phyloP scores from a whole-genome alignment of 1,140 invertebrate species.

The Berghia stephanieae region DNA sequence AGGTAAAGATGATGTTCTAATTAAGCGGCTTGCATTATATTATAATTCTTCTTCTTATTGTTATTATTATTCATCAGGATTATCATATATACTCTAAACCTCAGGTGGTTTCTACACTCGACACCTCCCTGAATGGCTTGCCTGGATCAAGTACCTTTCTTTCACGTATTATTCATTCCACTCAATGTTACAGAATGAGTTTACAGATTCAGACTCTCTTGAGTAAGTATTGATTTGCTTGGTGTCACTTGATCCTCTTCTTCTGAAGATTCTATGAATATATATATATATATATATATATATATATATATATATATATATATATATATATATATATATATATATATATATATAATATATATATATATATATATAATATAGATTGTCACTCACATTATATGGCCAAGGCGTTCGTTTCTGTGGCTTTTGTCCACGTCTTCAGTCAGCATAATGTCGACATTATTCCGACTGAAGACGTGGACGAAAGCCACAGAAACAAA shows the following conservation, averaged over 20 bases:
- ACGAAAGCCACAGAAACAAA: too few species aligned
- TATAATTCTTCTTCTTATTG: too few species aligned
- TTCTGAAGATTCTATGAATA: background rate
- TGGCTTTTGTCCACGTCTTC: too few species aligned
- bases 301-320: background rate
- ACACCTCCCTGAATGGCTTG: conserved; percentile 80
- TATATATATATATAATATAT: background rate
- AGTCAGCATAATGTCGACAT: background rate
- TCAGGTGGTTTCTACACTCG: conserved; percentile 79
- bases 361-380: too few species aligned
- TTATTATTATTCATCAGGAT: too few species aligned
- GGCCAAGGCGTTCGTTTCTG: too few species aligned
- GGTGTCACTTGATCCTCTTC: background rate
- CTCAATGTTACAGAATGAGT: conserved; percentile 87
- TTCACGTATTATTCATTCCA: conserved; percentile 87
- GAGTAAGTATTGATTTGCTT: conserved; percentile 70
- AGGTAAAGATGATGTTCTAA: too few species aligned
- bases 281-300: background rate
- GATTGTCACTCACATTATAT: too few species aligned
- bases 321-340: background rate
- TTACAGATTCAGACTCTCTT: conserved; percentile 77
- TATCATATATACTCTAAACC: too few species aligned
- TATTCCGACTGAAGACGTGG: background rate
- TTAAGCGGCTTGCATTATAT: too few species aligned
- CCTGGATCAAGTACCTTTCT: conserved; percentile 80